A percentile compares a stretch with the other conserved stretches of the same genome.
These are phyloP conservation scores for Scolopax bukidnonensis DNA, from an alignment of 2,797 vertebrate genomes.

Conservation along the genomic window DNA sequence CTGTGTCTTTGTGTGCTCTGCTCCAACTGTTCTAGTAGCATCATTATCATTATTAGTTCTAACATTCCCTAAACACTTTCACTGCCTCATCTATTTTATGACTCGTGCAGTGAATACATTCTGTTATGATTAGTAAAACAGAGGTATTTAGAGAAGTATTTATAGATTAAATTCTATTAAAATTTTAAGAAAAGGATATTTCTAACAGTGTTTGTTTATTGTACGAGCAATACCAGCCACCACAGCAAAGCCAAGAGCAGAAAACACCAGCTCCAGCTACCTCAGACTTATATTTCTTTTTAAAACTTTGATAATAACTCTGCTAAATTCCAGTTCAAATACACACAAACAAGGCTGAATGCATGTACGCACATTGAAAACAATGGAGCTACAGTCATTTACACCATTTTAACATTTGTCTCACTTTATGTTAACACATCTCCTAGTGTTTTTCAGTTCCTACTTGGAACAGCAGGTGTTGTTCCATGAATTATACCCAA, in stretches of 20 bases:
- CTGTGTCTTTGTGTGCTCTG: conserved; percentile 4
- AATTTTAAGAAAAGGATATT: conserved; percentile 24
- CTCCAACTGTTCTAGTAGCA: conserved; percentile 9
- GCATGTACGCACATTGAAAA: neutral
- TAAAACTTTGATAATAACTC: neutral
- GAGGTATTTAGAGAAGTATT: conserved; percentile 55
- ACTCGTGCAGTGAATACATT: conserved; percentile 17
- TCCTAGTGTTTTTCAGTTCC: neutral
- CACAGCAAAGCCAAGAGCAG: neutral
- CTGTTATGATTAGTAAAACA: conserved; percentile 33
- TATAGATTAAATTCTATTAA: conserved; percentile 43
- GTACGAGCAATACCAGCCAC: neutral
- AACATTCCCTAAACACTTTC: conserved; percentile 39
- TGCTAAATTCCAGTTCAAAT: neutral
- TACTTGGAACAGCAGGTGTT: neutral
- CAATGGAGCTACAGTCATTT: neutral
- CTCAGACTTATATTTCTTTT: neutral
- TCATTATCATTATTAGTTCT: conserved; percentile 35
- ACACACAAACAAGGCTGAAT: neutral
- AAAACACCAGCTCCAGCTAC: neutral
- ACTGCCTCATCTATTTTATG: conserved; percentile 62
- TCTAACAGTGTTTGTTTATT: conserved; percentile 35
- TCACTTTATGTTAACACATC: neutral
- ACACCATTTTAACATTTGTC: neutral
- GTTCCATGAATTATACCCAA: conserved; percentile 8